These are phyloP conservation scores for Akabosia matsudoensis DNA, from an alignment of 1,140 invertebrate genomes.

Conservation along the genomic window DNA sequence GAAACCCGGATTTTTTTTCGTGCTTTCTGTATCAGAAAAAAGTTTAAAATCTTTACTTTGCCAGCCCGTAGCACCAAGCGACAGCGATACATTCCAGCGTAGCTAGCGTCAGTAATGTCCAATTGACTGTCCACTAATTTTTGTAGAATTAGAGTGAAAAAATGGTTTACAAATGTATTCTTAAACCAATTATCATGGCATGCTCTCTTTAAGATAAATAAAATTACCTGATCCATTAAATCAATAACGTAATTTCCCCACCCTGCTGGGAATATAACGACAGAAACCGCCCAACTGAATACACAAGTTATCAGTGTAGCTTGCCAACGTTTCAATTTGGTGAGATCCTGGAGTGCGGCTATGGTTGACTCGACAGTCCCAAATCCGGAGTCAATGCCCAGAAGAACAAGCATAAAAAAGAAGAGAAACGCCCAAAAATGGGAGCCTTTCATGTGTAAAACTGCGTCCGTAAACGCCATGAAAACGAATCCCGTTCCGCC, in stretches of 20 bases:
- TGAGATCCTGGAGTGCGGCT: background rate
- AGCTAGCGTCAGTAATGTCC: slow-evolving; percentile 88
- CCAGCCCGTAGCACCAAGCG: slow-evolving; percentile 87
- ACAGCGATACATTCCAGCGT: slow-evolving; percentile 90
- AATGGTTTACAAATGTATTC: background rate
- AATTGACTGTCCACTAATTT: slow-evolving; percentile 55
- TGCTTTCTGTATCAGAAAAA: background rate
- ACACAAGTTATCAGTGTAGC: background rate
- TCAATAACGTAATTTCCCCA: background rate
- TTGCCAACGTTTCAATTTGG: background rate
- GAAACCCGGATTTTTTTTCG: background rate
- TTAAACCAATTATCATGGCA: background rate
- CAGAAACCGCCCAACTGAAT: background rate
- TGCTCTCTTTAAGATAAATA: no score
- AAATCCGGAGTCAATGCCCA: slow-evolving; percentile 22
- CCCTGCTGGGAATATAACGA: background rate
- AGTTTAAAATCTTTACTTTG: slow-evolving; percentile 62
- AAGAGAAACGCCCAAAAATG: background rate
- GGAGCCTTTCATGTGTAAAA: slow-evolving; percentile 50
- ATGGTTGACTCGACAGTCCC: background rate
- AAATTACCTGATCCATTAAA: background rate
- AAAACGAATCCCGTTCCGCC: slow-evolving; percentile 53
- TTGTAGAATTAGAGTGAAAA: background rate
- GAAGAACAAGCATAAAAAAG: background rate
- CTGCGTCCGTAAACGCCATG: slow-evolving; percentile 55